A percentile compares a stretch with the other conserved stretches of the same genome.
These are phyloP conservation scores for Cercopithecus mona DNA, from an alignment of 2,113 vertebrate species.

Conservation along the genomic window DNA sequence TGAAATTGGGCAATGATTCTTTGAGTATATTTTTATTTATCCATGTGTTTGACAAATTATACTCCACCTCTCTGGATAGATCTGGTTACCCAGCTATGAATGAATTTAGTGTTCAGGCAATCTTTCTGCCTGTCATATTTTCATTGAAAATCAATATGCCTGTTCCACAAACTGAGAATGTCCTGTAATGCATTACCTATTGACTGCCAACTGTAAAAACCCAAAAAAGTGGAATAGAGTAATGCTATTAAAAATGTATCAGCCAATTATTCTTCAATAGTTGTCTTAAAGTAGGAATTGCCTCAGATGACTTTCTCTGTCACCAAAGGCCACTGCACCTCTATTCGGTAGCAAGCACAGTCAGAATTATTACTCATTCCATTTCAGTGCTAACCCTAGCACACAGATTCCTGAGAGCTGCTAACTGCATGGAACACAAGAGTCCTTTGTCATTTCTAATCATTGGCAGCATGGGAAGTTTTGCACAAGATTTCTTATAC, in stretches of 20 bases:
- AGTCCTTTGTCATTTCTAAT: background rate
- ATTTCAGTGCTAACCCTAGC: background rate
- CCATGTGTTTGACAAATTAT: background rate
- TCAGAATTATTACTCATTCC: background rate
- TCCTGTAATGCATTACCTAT: background rate
- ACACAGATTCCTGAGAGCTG: background rate
- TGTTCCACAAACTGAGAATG: background rate
- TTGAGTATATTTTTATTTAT: background rate
- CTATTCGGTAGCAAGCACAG: background rate
- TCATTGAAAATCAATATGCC: constrained; percentile 44
- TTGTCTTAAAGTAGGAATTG: background rate
- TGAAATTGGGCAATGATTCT: background rate
- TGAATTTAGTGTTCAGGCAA: constrained; percentile 34
- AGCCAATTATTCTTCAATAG: constrained; percentile 31
- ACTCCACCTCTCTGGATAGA: background rate
- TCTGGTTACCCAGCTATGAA: constrained; percentile 4
- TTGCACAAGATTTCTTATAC: background rate
- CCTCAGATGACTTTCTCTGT: constrained; percentile 16
- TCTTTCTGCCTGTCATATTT: constrained; percentile 49
- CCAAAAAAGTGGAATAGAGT: background rate
- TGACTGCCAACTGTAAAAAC: background rate
- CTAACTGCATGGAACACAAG: too few species aligned
- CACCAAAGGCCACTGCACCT: background rate
- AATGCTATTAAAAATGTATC: constrained; percentile 39
- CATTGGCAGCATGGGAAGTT: background rate